Base-by-base conservation (phyloP, 2,888 invertebrate species). In the Cosmorhoe ocellata region DNA sequence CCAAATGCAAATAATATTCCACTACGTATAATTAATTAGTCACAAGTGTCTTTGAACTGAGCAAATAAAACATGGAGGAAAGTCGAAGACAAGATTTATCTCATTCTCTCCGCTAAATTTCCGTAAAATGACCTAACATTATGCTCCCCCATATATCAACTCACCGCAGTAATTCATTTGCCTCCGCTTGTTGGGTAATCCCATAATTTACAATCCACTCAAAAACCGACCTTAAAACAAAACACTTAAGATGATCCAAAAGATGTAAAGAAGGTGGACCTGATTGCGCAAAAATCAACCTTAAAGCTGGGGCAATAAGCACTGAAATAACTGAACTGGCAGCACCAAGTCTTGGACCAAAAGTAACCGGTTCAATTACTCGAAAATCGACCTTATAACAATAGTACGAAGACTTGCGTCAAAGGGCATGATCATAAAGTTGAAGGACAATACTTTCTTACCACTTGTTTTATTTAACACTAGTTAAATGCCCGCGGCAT, bases 381-480 rank as follows among this genome's bases (percentile, higher is more conserved):
- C 46, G 13, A 51, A 38, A 49, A 26, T 32, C 30, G 30, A 44
- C 55, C 38, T 51, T 56, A 55, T 39, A 37, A n/a, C 12, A 33
- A 39, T 51, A 3, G 18, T 0, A 6, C 13, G 34, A 56, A 44
- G 37, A 36, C 32, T 39, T 39, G 36, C 27, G 31, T 45, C 48
- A 56, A 63, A 57, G 52, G 52, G 58, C 45, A 58, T 13, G 53
- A 41, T 59, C 56, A 49, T 65, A 68, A 70, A 69, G 66, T 62
- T 63, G 70, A 70, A 70, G 69, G 70, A 63, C 67, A 63, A 58
- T 57, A 58, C 66, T 70, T 69, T 69, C 68, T 56, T 66, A 51
- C 46, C 49, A 50, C 54, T 36, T 36, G 36, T 12, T 38, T 38
- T 12, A 26, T 13, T 22, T 10, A 36, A 12, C 12, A 37, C n/a